Evolutionary conservation across 2,113 vertebrate genomes (phyloP), one percentile per base, ranked within the genome.

Genomic region (Turdus rufiventris): DNA sequence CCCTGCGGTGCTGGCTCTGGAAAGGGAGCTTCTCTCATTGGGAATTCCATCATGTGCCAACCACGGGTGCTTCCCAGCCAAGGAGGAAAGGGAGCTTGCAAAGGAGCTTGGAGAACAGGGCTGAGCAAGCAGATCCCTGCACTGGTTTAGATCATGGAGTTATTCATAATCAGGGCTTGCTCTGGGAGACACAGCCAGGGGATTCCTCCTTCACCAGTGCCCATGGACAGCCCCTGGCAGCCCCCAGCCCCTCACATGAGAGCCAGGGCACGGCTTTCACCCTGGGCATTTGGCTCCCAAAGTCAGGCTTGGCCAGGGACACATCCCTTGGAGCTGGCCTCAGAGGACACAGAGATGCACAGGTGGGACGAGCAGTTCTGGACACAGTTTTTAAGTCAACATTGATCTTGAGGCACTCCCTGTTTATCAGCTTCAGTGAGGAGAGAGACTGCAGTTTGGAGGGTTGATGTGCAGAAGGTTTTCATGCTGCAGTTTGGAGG

Each of bases 31-130:
- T 9, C 31, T 60, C 70, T 91, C 81, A 65, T 89, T 58, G 79
- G 95, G 93, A 95, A 91, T 95, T 95, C 77, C 62, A 72, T 92
- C 94, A 53, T 89, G 93, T 85, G 68, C 85, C 72, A 67, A 5
- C 67, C 14, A 0, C n/a, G 17, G 84, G 89, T 33, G 71, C 63
- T 91, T 91, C 74, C 74, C 87, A 51, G 91, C 47, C 1, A 2
- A 73, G 63, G 71, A 79, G 60, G 57, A 89, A 79, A 83, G 36
- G 18, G 74, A 88, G 74, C 40, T 81, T 66, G 76, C 40, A 51
- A 47, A 81, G 48, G 53, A 93, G 74, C 42, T 18, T 0, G 2
- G 89, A 63, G 47, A 12, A 53, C 36, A 34, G 48, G 72, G 68
- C 65, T 82, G 91, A 92, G 90, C 71, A 63, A 93, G 73, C 73